These are phyloP conservation scores for Clarias laeviceps DNA, from an alignment of 2,797 vertebrate species.

Conservation along the genomic window DNA sequence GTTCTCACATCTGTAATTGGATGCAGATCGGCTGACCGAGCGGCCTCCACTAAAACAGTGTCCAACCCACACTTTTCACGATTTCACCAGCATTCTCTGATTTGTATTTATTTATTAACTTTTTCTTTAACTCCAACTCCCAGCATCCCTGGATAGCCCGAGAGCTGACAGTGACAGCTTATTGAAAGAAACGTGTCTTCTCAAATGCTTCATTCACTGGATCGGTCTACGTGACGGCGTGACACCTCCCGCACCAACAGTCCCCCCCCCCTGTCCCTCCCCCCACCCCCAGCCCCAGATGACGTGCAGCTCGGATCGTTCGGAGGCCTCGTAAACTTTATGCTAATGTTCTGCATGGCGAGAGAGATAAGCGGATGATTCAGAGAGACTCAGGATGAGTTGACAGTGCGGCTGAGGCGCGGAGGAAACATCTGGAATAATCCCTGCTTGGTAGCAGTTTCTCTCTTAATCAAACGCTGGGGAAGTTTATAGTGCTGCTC, in stretches of 20 bases:
- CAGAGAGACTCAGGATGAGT: conserved; percentile 47
- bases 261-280: too few species aligned
- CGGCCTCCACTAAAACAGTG: neutral
- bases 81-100: too few species aligned
- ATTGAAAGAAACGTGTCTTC: neutral
- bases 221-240: neutral
- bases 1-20: neutral
- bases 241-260: neutral
- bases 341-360: conserved; percentile 32
- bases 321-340: conserved; percentile 22
- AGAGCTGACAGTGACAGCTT: neutral
- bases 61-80: neutral
- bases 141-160: neutral
- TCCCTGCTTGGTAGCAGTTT: conserved; percentile 67
- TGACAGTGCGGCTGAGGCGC: conserved; percentile 60
- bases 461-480: conserved; percentile 69
- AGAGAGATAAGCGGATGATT: conserved; percentile 40
- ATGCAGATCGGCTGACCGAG: neutral
- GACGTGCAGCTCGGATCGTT: neutral
- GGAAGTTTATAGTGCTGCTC: conserved; percentile 68
- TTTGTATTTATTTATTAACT: too few species aligned
- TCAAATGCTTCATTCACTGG: neutral
- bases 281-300: too few species aligned
- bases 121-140: neutral
- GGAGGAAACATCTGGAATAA: conserved; percentile 77